A percentile compares a stretch with the other conserved stretches of the same genome.
Evolutionary conservation across 2,888 invertebrate species (phyloP).

Genomic region (Rotaria socialis): DNA sequence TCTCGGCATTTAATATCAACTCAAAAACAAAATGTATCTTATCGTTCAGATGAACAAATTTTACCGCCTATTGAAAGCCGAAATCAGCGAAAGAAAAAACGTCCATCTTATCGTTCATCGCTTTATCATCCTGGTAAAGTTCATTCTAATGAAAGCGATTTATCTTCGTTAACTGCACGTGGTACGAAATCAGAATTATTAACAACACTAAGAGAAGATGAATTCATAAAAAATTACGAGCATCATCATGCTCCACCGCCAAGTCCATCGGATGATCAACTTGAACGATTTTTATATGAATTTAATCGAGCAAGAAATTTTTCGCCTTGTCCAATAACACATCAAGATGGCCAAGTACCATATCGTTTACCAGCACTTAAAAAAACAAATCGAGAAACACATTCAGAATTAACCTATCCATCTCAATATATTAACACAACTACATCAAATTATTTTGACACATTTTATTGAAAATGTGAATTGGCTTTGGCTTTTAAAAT

Average conservation of each 20-base stretch:
- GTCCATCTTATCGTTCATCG: neutral
- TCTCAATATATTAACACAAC: neutral
- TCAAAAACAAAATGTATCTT: neutral
- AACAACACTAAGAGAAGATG: neutral
- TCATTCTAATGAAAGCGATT: neutral
- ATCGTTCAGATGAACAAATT: neutral
- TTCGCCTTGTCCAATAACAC: neutral
- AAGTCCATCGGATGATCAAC: neutral
- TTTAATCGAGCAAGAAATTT: neutral
- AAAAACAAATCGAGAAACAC: neutral
- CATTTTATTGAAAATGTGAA: neutral
- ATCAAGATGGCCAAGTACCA: neutral
- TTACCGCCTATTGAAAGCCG: neutral
- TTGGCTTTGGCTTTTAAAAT: neutral
- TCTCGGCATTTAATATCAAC: neutral
- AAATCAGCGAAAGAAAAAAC: neutral
- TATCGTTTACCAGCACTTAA: constrained; percentile 15
- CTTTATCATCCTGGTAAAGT: neutral
- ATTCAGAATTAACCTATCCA: neutral
- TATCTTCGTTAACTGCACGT: neutral
- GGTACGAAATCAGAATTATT: neutral
- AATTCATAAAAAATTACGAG: neutral
- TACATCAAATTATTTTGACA: neutral
- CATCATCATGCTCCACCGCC: neutral
- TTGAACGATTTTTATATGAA: neutral